A percentile compares a stretch with the other conserved stretches of the same genome.
phyloP scores from a whole-genome alignment of 1,140 invertebrate genomes.

The Zophobas atratus region DNA sequence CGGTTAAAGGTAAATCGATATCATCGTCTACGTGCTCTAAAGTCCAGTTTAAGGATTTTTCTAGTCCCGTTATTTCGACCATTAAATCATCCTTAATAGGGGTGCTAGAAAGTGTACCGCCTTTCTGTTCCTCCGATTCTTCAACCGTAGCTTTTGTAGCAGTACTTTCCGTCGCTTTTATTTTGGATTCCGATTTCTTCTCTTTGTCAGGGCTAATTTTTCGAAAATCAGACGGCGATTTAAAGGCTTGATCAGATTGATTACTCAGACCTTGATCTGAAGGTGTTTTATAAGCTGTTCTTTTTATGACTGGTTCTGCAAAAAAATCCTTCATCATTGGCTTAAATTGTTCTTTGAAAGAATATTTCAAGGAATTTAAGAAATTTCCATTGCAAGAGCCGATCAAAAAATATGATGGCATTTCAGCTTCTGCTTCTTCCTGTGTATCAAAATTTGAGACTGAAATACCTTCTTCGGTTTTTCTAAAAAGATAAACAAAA shows the following conservation, averaged over 20 bases:
- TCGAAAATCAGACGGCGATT: conserved; percentile 72
- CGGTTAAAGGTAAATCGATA: conserved; percentile 73
- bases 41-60: conserved; percentile 68
- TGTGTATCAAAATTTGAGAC: conserved; percentile 72
- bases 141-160: background rate
- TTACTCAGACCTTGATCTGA: conserved; percentile 9
- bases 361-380: conserved; percentile 70
- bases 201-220: conserved; percentile 69
- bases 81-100: conserved; percentile 57
- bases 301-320: conserved; percentile 60
- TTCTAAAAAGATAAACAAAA: conserved; percentile 79
- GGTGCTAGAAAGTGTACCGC: conserved; percentile 50
- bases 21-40: conserved; percentile 79
- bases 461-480: conserved; percentile 74
- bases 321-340: conserved; percentile 60
- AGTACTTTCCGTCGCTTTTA: background rate
- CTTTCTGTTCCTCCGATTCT: conserved; percentile 56
- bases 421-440: conserved; percentile 71
- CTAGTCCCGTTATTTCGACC: conserved; percentile 51
- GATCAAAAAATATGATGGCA: conserved; percentile 76
- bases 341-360: conserved; percentile 63
- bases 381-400: conserved; percentile 75
- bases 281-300: background rate
- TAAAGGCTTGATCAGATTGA: conserved; percentile 62
- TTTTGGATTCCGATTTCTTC: conserved; percentile 64